Percentiles rank a stretch among this genome's conserved stretches.
Conservation (phyloP, 2,797 vertebrate species). For the Rhodeus uyekii region DNA sequence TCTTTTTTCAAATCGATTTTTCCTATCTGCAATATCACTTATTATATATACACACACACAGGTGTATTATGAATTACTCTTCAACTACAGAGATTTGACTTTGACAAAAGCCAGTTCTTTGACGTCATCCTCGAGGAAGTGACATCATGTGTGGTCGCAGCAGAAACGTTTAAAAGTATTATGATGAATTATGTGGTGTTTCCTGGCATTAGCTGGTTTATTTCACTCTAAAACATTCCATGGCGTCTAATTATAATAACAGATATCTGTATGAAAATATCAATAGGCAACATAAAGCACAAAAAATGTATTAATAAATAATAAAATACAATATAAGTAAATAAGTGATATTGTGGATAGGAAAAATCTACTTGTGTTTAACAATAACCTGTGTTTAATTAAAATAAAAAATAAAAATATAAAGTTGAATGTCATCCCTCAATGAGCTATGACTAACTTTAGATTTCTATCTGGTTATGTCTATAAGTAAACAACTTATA, state of each 20-base stretch:
- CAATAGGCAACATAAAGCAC: neutral
- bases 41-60: too few species aligned
- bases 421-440: neutral
- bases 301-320: too few species aligned
- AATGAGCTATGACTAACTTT: neutral
- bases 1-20: too few species aligned
- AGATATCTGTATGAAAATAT: neutral
- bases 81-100: neutral
- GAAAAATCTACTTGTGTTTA: too few species aligned
- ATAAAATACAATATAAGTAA: too few species aligned
- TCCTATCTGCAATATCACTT: too few species aligned
- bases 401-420: too few species aligned
- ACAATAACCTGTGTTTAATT: too few species aligned
- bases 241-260: neutral
- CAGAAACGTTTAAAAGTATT: neutral
- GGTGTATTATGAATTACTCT: too few species aligned
- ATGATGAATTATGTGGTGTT: neutral
- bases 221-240: neutral
- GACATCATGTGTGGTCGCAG: neutral
- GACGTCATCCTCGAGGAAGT: neutral
- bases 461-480: neutral
- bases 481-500: neutral
- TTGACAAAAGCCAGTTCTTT: neutral
- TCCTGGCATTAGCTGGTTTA: neutral
- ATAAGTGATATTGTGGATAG: too few species aligned